Base-by-base conservation (phyloP, 2,888 invertebrate genomes). In the Diloba caeruleocephala region DNA sequence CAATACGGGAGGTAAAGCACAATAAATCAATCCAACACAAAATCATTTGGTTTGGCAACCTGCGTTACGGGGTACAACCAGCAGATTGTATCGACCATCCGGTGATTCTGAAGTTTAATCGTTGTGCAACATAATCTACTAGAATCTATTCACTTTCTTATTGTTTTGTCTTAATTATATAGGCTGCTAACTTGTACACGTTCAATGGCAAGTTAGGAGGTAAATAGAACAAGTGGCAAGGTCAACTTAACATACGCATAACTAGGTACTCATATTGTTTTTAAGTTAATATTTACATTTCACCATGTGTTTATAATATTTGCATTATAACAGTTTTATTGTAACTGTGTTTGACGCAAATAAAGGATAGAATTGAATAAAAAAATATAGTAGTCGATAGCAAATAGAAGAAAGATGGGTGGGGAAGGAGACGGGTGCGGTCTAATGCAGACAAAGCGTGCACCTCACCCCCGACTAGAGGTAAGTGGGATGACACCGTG, bases 141-240 rank as follows among this genome's bases (percentile, higher is more conserved):
- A 62, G 50, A 66, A 82, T 79, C 78, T 76, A 72, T 61, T 79
- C 71, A 78, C 91, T 92, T 92, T 92, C 91, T 90, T 88, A 91
- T 91, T 92, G 91, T 92, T 88, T 87, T 77, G 81, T 80, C 74
- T 90, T 89, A 89, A 90, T 90, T 88, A 85, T 80, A 80, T 79
- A 77, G 77, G 66, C 73, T 76, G 68, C 58, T 1, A 68, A 74
- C 54, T 61, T 59, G 36, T 58, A 21, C 51, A 81, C 79, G 84
- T 83, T 87, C 87, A 89, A 89, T 89, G 88, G 79, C 78, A 78
- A 43, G 58, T 51, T 17, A 26, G 45, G 65, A 61, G 45, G 37
- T 42, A 63, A 65, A 63, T 70, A 70, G 63, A 58, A 63, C 67
- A 28, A 71, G 58, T 56, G 62, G 33, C 53, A 58, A 77, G 80